Evolutionary conservation across 2,888 invertebrate species (phyloP), one percentile per base, ranked within the genome.

Genomic region (Tetrapedia diversipes): DNA sequence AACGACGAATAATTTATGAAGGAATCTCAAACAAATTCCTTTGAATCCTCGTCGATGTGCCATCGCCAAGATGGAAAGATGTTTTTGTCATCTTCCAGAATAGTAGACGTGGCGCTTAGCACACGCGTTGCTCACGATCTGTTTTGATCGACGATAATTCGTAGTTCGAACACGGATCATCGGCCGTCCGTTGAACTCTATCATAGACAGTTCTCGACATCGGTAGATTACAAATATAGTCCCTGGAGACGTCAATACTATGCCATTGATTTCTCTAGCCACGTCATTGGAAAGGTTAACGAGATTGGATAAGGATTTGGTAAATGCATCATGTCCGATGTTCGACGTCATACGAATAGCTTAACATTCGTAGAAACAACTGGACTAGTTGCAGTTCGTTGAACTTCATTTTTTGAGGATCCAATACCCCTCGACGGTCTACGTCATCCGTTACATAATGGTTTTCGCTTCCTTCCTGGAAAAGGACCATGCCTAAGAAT

Each of bases 261-360:
- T 45, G n/a, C 24, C 60, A 49, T 22, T 22, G 11, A 45, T 53
- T n/a, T 45, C 60, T 8, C 14, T 41, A n/a, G 14, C 39, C 53
- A 56, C 63, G 65, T 51, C 66, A 64, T 56, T 32, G 34, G 51
- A 74, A 68, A 66, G 51, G 54, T 70, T 72, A 81, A 82, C 67
- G 41, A 76, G 66, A 51, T 65, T n/a, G 64, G 53, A 64, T 24
- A 59, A 49, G 10, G 45, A 72, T 72, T 77, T 65, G 61, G 67
- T 71, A 45, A 65, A 53, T 76, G 73, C 77, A 74, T 72, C 70
- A 19, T 37, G 49, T n/a, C 14, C 51, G 19, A 34, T 56, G 37
- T 39, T 34, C 29, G 32, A 71, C 66, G 60, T 74, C 64, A 69
- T 41, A 49, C 6, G 47, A 74, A 77, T 77, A 64, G 37, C 51